Base-by-base conservation (phyloP, 2,888 invertebrate species). In the Catocala nupta region DNA sequence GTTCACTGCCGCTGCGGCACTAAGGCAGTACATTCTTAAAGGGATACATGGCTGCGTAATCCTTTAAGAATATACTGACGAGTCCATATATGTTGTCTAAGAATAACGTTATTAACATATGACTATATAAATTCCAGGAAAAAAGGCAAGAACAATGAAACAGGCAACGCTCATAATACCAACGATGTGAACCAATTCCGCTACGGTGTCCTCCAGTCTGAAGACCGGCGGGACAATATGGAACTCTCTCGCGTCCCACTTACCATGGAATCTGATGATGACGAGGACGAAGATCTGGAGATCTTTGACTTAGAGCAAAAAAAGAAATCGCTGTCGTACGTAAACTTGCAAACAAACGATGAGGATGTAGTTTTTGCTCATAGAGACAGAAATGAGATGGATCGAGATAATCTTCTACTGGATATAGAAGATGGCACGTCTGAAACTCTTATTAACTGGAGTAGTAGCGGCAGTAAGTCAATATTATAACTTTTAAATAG, bases 211-310 rank as follows among this genome's bases (percentile, higher is more conserved):
- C 88, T 94, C 5, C 87, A 92, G 56, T 92, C 94, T 0, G 93
- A 94, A 53, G 94, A 94, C 62, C 80, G 88, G 25, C 85, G 90
- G 47, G 93, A 92, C 68, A 94, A 91, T 65, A 69, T 93, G 44
- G 94, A 94, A 78, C 77, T 93, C 5, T 90, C 94, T 12, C 80
- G 90, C 59, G 85, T 94, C 43, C 94, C 94, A 0, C 78, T 94
- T 3, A 94, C 94, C 0, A 91, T 93, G 90, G 94, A 94, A 52
- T 94, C 94, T 0, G 94, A 94, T 54, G 94, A 94, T 2, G 93
- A 94, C 39, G 92, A 94, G 7, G 94, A 94, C 54, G 94, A 94
- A 39, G 94, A 94, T 61, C 74, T 94, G 34, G 94, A 94, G 71
- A 94, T 94, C 77, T 94, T 94, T 70, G 94, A 94, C 70, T 76